Evolutionary conservation across 2,888 invertebrate species (phyloP), one percentile per base, ranked within the genome.

Genomic region (Dryocosmus kuriphilus): DNA sequence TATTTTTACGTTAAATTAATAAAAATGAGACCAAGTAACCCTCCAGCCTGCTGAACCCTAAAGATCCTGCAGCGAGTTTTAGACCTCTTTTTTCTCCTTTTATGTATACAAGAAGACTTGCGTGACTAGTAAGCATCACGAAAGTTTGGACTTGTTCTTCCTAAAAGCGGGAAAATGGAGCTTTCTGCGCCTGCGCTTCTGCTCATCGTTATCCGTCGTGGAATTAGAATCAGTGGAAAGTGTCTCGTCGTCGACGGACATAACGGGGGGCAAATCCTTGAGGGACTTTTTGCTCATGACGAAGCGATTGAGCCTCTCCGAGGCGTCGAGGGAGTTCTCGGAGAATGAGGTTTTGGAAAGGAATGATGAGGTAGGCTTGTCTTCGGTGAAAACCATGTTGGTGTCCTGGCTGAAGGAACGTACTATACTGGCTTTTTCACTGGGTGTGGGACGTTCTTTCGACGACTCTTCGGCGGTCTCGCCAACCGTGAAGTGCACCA

Each of bases 211-310:
- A 77, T 95, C 95, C 87, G 94, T 92, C 7, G 94, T 92, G 0
- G 95, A 95, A 82, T 92, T 92, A 0, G 95, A 95, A 88, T 95
- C 95, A 0, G 95, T 95, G 1, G 95, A 95, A 79, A 93, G 92
- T 22, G 94, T 92, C 84, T 95, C 95, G 81, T 95, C 95, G 83
- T 95, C 95, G 1, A 91, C 84, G 14, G 89, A 89, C 84, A 89
- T 85, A 3, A 91, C 85, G 4, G 89, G 89, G 32, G 90, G 87
- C 71, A 91, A 79, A 55, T 91, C 91, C 77, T 78, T 88, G 7
- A 86, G 74, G n/a, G 85, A 79, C 76, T 84, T 86, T 38, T 86
- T 86, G 62, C 81, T 81, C 1, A 80, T 76, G 73, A 74, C 81
- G 75, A 74, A 77, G 32, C 60, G 82, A 75, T 73, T 77, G 8